A percentile compares a stretch with the other conserved stretches of the same genome.
phyloP scores from a whole-genome alignment of 2,113 vertebrate species.

The Rhombomys opimus region DNA sequence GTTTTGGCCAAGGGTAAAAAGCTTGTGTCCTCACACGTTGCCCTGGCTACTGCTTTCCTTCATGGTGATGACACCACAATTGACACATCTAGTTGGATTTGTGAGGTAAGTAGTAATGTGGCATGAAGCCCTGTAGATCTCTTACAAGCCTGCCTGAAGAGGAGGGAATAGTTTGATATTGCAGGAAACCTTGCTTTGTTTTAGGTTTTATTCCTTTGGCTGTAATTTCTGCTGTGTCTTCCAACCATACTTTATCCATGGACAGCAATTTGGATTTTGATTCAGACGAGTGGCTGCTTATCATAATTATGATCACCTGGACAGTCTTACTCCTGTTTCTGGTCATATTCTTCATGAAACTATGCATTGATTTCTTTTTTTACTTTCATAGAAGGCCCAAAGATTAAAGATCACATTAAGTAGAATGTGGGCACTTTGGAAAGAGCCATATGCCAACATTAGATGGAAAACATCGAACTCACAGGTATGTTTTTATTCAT shows the following conservation, averaged over 20 bases:
- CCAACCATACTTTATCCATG: not conserved
- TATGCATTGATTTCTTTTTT: not conserved
- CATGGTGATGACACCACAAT: slow-evolving; percentile 57
- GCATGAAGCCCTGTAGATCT: not conserved
- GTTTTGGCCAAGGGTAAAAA: not conserved
- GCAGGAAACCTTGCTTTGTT: not conserved
- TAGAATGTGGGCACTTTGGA: not conserved
- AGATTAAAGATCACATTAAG: not conserved
- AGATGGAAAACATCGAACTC: not conserved
- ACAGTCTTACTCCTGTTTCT: not conserved
- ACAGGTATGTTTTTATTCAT: slow-evolving; percentile 33
- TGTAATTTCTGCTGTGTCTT: not conserved
- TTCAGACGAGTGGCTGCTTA: not conserved
- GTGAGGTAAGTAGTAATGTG: not conserved
- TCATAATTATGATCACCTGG: slow-evolving; percentile 2
- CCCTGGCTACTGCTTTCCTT: not conserved
- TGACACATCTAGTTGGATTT: not conserved
- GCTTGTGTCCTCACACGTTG: not conserved
- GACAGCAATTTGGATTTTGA: not conserved
- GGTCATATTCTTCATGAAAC: not conserved
- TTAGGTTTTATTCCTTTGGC: not conserved
- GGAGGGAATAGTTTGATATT: not conserved
- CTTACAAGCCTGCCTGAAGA: not conserved
- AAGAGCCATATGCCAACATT: not conserved
- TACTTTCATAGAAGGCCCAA: not conserved